A percentile compares a stretch with the other conserved stretches of the same genome.
phyloP scores from a whole-genome alignment of 2,113 vertebrate genomes.

The Megaceryle maxima region DNA sequence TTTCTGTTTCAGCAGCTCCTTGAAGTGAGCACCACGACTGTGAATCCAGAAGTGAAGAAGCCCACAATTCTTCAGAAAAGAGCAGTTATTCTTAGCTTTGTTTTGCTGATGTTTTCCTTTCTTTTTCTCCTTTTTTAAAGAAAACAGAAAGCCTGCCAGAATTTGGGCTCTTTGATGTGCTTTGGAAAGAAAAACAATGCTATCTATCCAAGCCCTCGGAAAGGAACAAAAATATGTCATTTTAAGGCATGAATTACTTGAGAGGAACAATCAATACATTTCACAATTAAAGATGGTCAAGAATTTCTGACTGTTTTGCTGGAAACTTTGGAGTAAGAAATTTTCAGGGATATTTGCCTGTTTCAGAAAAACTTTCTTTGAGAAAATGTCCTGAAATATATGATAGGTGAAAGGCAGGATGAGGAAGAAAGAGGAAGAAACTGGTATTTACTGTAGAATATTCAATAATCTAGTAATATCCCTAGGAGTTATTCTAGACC shows the following conservation, averaged over 20 bases:
- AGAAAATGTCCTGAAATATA: neutral
- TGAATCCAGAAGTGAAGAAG: conserved; percentile 30
- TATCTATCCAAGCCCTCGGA: conserved; percentile 49
- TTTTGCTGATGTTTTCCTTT: conserved; percentile 57
- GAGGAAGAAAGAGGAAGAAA: neutral
- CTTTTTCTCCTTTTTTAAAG: neutral
- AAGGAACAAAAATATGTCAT: conserved; percentile 52
- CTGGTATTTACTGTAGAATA: neutral
- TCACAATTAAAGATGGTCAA: conserved; percentile 10
- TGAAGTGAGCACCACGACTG: conserved; percentile 47
- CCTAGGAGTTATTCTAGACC: neutral
- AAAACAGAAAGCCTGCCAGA: conserved; percentile 63
- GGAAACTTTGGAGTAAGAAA: neutral
- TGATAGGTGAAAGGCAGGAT: neutral
- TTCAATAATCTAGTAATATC: neutral
- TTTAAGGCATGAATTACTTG: conserved; percentile 31
- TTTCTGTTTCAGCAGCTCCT: conserved; percentile 48
- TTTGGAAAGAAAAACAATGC: conserved; percentile 68
- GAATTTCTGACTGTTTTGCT: neutral
- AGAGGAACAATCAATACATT: conserved; percentile 19
- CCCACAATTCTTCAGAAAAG: conserved; percentile 47
- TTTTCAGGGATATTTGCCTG: neutral
- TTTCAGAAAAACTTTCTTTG: neutral
- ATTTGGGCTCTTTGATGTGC: conserved; percentile 60
- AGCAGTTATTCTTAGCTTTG: conserved; percentile 63